Conservation (phyloP, 2,888 invertebrate species). For the Lobophora halterata region DNA sequence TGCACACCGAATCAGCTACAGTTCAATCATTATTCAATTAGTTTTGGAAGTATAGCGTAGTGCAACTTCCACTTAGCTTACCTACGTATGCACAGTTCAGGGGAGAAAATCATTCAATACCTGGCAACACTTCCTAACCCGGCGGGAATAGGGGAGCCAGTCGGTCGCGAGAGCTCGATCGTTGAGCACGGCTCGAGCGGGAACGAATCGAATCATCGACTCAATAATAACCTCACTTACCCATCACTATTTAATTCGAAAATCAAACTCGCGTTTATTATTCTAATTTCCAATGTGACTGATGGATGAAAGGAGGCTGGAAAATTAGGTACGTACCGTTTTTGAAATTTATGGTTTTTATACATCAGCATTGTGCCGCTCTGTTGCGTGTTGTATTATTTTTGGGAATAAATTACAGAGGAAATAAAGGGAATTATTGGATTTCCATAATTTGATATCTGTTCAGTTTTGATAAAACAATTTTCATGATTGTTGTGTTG, state of each 20-base stretch:
- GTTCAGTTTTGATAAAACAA: too few species aligned
- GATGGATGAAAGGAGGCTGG: slow-evolving; percentile 23
- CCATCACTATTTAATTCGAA: slow-evolving; percentile 24
- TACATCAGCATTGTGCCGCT: slow-evolving; percentile 20
- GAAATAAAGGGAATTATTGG: background rate
- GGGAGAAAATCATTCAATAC: slow-evolving; percentile 35
- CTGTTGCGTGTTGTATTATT: slow-evolving; percentile 21
- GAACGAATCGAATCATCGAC: slow-evolving; percentile 30
- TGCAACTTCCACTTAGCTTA: slow-evolving; percentile 5
- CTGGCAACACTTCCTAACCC: slow-evolving; percentile 54
- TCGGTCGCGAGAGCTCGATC: slow-evolving; percentile 59
- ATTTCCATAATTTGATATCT: too few species aligned
- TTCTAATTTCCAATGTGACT: slow-evolving; percentile 12
- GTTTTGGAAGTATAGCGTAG: too few species aligned
- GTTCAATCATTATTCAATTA: too few species aligned
- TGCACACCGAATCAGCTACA: too few species aligned
- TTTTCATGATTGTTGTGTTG: too few species aligned
- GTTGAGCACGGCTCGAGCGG: slow-evolving; percentile 25
- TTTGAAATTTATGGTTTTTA: slow-evolving; percentile 32
- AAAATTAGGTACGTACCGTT: slow-evolving; percentile 23
- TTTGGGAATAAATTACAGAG: slow-evolving; percentile 9
- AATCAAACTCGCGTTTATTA: slow-evolving; percentile 14
- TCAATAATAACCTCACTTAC: slow-evolving; percentile 39
- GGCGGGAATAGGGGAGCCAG: slow-evolving; percentile 55
- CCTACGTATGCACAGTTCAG: slow-evolving; percentile 4